These are phyloP conservation scores for Caenorhabditis tropicalis DNA, from an alignment of 1,140 invertebrate genomes.

Conservation along the genomic window DNA sequence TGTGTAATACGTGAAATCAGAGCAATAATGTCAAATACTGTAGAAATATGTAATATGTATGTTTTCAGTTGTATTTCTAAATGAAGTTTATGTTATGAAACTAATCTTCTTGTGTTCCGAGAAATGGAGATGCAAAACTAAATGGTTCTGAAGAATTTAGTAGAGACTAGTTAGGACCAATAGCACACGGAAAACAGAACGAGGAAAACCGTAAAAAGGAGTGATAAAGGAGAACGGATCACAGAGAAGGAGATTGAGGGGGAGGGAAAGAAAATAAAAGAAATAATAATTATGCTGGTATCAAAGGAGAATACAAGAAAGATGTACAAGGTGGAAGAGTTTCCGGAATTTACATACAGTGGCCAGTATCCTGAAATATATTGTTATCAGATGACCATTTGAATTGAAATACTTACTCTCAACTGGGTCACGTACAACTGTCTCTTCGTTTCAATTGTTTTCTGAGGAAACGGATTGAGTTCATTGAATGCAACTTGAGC, in stretches of 20 bases:
- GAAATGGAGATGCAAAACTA: too few species aligned
- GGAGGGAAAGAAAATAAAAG: background rate
- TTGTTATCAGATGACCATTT: background rate
- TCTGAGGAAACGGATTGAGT: constrained; percentile 75
- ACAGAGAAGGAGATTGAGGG: background rate
- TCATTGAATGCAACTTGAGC: constrained; percentile 73
- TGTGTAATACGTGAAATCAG: constrained; percentile 1
- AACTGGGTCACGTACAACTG: constrained; percentile 50
- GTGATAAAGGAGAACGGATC: background rate
- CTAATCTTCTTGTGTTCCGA: background rate
- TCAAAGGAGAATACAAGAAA: background rate
- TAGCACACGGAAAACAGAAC: background rate
- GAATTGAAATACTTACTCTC: background rate
- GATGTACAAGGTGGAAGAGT: background rate
- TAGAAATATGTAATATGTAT: constrained; percentile 25
- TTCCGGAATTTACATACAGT: background rate
- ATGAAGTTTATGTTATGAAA: background rate
- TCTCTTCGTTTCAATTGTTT: constrained; percentile 72
- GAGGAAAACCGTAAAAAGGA: constrained; percentile 5
- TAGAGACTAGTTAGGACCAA: background rate
- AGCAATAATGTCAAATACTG: constrained; percentile 23
- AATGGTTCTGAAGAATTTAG: too few species aligned
- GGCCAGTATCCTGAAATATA: constrained; percentile 30
- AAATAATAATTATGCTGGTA: background rate
- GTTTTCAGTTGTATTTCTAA: background rate